Conservation (phyloP, 1,140 invertebrate genomes). For the Anthonomus grandis region DNA sequence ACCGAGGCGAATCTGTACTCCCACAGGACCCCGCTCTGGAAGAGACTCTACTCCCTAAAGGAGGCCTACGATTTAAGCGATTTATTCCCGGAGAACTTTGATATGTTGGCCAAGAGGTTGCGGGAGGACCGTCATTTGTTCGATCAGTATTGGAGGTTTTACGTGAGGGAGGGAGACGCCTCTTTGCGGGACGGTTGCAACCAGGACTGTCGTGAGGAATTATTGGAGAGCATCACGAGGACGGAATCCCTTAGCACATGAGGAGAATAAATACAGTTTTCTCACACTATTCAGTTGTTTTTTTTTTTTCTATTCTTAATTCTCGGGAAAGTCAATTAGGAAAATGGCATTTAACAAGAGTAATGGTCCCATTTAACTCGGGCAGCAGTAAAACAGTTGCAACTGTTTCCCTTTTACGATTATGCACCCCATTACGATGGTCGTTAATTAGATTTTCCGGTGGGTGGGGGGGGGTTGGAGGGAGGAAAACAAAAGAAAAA, state of each 20-base stretch:
- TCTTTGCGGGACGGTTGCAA: conserved; percentile 24
- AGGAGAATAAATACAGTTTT: neutral
- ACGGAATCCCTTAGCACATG: conserved; percentile 11
- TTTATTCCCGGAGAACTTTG: conserved; percentile 50
- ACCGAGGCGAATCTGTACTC: conserved; percentile 55
- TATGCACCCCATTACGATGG: too few species aligned
- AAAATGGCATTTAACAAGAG: too few species aligned
- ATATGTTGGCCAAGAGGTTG: conserved; percentile 53
- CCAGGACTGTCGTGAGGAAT: conserved; percentile 8
- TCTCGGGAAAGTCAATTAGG: too few species aligned
- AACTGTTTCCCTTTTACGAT: too few species aligned
- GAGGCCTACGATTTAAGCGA: conserved; percentile 58
- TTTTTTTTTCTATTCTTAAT: too few species aligned
- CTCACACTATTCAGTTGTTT: neutral
- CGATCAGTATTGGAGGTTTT: conserved; percentile 32
- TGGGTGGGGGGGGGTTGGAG: too few species aligned
- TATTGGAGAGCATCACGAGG: conserved; percentile 18
- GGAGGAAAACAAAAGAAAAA: too few species aligned
- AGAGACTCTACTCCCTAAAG: conserved; percentile 52
- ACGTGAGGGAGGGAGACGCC: conserved; percentile 25
- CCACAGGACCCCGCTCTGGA: conserved; percentile 49
- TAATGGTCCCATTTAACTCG: too few species aligned
- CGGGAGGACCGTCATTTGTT: conserved; percentile 15
- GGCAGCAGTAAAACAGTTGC: too few species aligned
- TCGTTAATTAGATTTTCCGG: too few species aligned